These are phyloP conservation scores for Montipora efflorescens DNA, from an alignment of 64 coral and sea anemone genomes.

Conservation along the genomic window DNA sequence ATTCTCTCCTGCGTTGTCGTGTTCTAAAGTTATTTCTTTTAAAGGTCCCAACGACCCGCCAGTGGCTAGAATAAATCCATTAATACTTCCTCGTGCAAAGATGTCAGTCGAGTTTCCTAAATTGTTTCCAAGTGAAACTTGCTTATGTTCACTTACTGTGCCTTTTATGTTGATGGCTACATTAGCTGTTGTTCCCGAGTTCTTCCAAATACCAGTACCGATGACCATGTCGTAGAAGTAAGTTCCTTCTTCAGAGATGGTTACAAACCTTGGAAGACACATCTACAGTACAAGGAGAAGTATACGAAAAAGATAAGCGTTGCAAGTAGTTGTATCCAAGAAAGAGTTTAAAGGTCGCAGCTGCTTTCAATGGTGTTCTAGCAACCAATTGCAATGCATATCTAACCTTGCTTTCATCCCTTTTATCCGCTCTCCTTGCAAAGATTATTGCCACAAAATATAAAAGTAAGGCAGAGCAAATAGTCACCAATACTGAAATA, in stretches of 20 bases:
- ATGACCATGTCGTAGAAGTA: conserved; percentile 53
- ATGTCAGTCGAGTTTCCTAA: neutral
- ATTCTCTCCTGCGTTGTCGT: conserved; percentile 34
- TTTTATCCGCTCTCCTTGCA: conserved; percentile 50
- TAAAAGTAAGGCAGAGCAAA: conserved; percentile 27
- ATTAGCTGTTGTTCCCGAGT: conserved; percentile 54
- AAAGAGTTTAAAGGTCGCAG: too few species aligned
- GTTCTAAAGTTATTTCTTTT: conserved; percentile 32
- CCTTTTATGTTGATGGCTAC: conserved; percentile 47
- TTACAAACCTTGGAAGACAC: conserved; percentile 20
- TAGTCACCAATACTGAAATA: conserved; percentile 33
- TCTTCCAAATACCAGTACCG: conserved; percentile 56
- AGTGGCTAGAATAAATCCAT: conserved; percentile 24
- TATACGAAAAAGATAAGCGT: too few species aligned
- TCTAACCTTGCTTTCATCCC: conserved; percentile 25
- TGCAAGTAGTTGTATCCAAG: too few species aligned
- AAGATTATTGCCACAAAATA: conserved; percentile 23
- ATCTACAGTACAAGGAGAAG: conserved; percentile 15
- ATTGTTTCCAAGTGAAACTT: neutral
- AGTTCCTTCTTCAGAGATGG: neutral
- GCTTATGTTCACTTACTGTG: neutral
- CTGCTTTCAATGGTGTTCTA: too few species aligned
- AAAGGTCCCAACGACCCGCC: conserved; percentile 16
- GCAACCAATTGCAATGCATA: neutral
- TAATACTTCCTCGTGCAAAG: conserved; percentile 37